Evolutionary conservation across 2,797 vertebrate genomes (phyloP).

Genomic region (Champsocephalus esox): DNA sequence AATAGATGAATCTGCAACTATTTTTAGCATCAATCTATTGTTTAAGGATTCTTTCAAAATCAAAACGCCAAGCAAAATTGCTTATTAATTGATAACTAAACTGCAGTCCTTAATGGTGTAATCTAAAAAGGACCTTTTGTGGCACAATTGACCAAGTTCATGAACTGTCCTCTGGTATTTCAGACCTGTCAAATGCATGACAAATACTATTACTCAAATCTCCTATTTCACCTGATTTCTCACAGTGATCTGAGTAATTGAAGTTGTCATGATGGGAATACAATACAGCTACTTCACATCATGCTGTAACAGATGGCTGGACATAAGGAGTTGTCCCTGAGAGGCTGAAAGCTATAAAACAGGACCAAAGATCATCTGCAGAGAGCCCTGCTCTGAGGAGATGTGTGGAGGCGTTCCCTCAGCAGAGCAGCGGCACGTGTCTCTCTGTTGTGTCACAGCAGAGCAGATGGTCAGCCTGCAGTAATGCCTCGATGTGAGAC

Average conservation of each 20-base stretch:
- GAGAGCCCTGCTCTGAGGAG: constrained; percentile 47
- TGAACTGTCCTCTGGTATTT: not conserved
- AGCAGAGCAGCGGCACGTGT: constrained; percentile 67
- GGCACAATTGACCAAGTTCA: not conserved
- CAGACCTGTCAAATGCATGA: not conserved
- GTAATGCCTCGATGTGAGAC: constrained; percentile 74
- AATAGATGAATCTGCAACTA: not conserved
- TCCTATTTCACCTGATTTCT: not conserved
- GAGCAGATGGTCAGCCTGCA: constrained; percentile 84
- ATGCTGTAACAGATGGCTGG: constrained; percentile 36
- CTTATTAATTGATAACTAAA: not conserved
- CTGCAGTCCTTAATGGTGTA: not conserved
- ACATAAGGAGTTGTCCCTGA: constrained; percentile 29
- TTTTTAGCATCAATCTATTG: not conserved
- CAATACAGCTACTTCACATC: not conserved
- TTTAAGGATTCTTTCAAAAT: not conserved
- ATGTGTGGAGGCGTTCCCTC: constrained; percentile 68
- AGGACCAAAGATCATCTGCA: constrained; percentile 56
- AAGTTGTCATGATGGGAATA: not conserved
- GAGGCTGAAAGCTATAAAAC: constrained; percentile 34
- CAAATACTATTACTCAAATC: not conserved
- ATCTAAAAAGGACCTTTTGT: not conserved
- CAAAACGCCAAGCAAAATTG: too few relatives aligned
- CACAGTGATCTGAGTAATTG: not conserved
- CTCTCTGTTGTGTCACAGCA: constrained; percentile 77